Conservation (phyloP, 1,140 invertebrate genomes). For the Battus philenor region DNA sequence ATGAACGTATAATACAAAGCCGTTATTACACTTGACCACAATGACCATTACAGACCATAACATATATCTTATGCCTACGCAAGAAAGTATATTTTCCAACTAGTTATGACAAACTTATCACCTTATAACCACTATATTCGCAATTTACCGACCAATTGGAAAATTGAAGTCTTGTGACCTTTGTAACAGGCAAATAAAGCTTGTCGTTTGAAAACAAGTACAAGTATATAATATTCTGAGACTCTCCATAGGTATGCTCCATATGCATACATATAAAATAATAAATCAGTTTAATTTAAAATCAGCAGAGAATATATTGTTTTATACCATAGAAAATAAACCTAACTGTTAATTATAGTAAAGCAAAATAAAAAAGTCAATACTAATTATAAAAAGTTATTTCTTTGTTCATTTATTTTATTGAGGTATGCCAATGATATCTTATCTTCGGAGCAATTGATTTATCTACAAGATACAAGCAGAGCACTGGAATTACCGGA, state of each 20-base stretch:
- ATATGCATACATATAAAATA: no score
- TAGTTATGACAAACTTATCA: not conserved
- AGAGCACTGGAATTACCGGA: conserved; percentile 10
- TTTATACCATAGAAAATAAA: no score
- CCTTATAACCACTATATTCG: not conserved
- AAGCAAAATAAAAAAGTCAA: no score
- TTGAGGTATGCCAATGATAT: conserved; percentile 1
- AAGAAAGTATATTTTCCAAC: conserved; percentile 1
- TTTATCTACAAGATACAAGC: conserved; percentile 14
- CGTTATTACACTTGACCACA: no score
- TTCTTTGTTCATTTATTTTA: not conserved
- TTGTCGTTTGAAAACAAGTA: no score
- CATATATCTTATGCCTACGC: not conserved
- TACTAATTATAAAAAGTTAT: not conserved
- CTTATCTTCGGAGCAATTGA: conserved; percentile 11
- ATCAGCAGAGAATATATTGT: no score
- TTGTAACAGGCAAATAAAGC: conserved; percentile 1
- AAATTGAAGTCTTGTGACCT: conserved; percentile 10
- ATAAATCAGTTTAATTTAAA: no score
- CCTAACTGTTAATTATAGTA: no score
- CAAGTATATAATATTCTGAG: no score
- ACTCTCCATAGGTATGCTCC: no score
- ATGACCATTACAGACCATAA: no score
- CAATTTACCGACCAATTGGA: conserved; percentile 9
- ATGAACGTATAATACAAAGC: no score